phyloP scores from a whole-genome alignment of 2,797 vertebrate species.

The Forpus xanthops region DNA sequence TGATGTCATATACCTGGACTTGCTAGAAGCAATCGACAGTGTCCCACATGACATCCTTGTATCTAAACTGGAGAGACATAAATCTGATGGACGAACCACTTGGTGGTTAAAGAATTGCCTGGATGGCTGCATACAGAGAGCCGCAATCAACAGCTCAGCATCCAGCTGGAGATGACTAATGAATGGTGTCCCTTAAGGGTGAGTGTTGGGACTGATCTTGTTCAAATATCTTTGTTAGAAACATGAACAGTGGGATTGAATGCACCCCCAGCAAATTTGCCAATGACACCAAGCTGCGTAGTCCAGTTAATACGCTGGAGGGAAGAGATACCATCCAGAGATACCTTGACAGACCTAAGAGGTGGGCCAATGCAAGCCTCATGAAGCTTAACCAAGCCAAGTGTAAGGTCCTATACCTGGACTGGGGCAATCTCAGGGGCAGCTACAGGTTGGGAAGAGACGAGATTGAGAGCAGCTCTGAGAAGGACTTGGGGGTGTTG shows the following conservation, averaged over 20 bases:
- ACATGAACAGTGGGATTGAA: neutral
- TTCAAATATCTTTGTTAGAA: neutral
- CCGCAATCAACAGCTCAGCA: neutral
- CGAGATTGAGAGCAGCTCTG: neutral
- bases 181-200: neutral
- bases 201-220: neutral
- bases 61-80: neutral
- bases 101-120: neutral
- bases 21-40: neutral
- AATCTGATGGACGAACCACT: neutral
- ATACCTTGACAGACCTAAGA: neutral
- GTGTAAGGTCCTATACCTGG: neutral
- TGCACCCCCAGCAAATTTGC: neutral
- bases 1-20: neutral
- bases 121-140: neutral
- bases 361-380: neutral
- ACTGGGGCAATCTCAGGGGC: neutral
- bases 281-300: neutral
- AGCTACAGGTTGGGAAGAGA: neutral
- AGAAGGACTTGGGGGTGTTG: neutral
- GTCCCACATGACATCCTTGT: neutral
- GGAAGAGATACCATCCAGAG: neutral
- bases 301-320: neutral
- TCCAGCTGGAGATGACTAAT: neutral
- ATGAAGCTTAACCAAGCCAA: neutral